Evolutionary conservation across 2,888 invertebrate species (phyloP).

Genomic region (Oasisia sp.): DNA sequence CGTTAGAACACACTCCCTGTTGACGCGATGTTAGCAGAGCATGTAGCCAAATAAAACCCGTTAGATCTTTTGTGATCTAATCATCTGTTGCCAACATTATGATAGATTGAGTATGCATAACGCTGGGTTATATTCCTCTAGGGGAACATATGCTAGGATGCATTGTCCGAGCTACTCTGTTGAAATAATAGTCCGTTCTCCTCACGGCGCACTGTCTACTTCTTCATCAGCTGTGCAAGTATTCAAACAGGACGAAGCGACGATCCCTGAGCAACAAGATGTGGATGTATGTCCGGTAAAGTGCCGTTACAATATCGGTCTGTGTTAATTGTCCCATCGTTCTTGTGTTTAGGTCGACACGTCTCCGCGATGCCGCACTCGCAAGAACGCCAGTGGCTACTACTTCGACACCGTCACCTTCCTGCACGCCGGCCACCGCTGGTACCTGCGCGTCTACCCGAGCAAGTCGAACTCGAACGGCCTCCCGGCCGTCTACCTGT

Average conservation of each 20-base stretch:
- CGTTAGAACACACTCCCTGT: background rate
- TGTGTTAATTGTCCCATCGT: background rate
- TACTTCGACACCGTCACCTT: constrained; percentile 45
- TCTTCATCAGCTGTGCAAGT: no score
- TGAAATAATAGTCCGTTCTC: no score
- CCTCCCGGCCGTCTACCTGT: constrained; percentile 45
- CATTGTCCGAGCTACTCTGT: no score
- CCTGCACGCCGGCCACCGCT: constrained; percentile 39
- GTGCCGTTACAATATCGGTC: background rate
- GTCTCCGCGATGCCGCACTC: constrained; percentile 36
- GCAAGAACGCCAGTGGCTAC: constrained; percentile 45
- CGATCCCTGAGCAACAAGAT: no score
- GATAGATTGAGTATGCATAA: no score
- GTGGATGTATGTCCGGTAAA: no score
- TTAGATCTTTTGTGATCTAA: background rate
- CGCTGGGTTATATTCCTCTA: no score
- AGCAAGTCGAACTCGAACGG: constrained; percentile 41
- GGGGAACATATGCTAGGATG: no score
- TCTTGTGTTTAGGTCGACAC: constrained; percentile 35
- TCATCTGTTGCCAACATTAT: no score
- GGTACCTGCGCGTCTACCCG: constrained; percentile 46
- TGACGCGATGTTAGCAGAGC: background rate
- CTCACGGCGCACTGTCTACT: no score
- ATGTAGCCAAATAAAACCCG: background rate
- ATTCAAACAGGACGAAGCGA: no score